Conservation (phyloP, 2,888 invertebrate species). For the Halocaridina rubra region DNA sequence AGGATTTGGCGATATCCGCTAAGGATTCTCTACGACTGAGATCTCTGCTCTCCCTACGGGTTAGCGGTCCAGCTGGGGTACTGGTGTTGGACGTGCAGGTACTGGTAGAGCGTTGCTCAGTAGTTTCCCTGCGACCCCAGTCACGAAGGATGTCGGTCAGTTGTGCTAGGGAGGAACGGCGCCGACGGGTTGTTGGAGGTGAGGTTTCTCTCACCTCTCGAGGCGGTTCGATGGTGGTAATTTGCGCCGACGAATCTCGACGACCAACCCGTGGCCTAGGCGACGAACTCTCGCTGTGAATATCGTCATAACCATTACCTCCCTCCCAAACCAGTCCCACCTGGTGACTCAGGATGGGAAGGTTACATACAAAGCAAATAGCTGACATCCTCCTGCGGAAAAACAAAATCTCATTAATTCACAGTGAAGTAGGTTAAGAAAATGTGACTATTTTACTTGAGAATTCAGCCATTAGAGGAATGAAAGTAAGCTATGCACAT, state of each 20-base stretch:
- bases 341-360: conserved; percentile 94
- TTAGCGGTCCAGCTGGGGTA: conserved; percentile 64
- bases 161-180: conserved; percentile 88
- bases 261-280: conserved; percentile 72
- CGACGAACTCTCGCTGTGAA: conserved; percentile 76
- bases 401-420: not conserved
- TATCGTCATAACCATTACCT: conserved; percentile 94
- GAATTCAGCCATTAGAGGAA: too few species aligned
- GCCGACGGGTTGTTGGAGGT: conserved; percentile 72
- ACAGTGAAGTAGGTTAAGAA: too few species aligned
- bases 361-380: conserved; percentile 91
- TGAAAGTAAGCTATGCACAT: too few species aligned
- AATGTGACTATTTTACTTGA: too few species aligned
- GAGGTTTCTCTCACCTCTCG: conserved; percentile 70
- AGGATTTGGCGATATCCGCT: conserved; percentile 84
- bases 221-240: conserved; percentile 85
- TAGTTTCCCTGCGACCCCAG: conserved; percentile 75
- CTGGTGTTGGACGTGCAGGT: conserved; percentile 54
- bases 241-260: conserved; percentile 91
- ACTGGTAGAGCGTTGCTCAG: conserved; percentile 52
- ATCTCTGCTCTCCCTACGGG: conserved; percentile 66
- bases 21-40: conserved; percentile 86
- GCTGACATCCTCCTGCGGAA: conserved; percentile 64
- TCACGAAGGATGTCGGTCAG: conserved; percentile 88
- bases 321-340: conserved; percentile 92